Evolutionary conservation across 2,888 invertebrate species (phyloP).

Genomic region (Erannis defoliaria): DNA sequence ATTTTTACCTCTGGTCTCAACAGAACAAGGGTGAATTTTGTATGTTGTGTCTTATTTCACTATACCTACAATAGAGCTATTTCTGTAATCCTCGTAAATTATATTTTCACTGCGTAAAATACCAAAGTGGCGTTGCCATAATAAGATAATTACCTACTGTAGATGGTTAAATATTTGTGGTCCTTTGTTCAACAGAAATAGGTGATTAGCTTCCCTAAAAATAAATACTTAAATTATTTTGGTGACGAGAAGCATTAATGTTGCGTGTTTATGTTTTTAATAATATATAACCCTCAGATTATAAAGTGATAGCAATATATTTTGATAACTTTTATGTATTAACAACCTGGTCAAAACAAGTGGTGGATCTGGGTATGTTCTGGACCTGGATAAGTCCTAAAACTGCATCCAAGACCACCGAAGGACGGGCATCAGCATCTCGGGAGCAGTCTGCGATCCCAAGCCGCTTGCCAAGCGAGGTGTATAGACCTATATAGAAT

Average conservation of each 20-base stretch:
- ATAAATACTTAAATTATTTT: slow-evolving; percentile 13
- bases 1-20: slow-evolving; percentile 11
- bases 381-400: too few species aligned
- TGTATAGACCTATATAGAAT: too few species aligned
- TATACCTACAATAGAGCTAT: slow-evolving; percentile 55
- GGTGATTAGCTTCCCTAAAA: slow-evolving; percentile 23
- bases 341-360: too few species aligned
- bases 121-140: slow-evolving; percentile 63
- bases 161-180: slow-evolving; percentile 41
- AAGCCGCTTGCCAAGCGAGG: too few species aligned
- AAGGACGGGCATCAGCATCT: too few species aligned
- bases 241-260: slow-evolving; percentile 5
- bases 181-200: slow-evolving; percentile 46
- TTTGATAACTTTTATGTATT: too few species aligned
- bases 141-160: slow-evolving; percentile 64
- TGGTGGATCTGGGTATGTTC: too few species aligned
- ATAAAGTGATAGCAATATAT: too few species aligned
- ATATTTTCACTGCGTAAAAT: slow-evolving; percentile 68
- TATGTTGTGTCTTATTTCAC: neutral
- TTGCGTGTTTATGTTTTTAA: slow-evolving; percentile 7
- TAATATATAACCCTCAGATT: too few species aligned
- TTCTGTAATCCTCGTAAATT: slow-evolving; percentile 69
- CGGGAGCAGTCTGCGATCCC: too few species aligned
- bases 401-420: too few species aligned
- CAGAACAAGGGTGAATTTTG: slow-evolving; percentile 22